A percentile compares a stretch with the other conserved stretches of the same genome.
phyloP scores from a whole-genome alignment of 1,140 invertebrate genomes.

The Rhopalosiphum maidis region DNA sequence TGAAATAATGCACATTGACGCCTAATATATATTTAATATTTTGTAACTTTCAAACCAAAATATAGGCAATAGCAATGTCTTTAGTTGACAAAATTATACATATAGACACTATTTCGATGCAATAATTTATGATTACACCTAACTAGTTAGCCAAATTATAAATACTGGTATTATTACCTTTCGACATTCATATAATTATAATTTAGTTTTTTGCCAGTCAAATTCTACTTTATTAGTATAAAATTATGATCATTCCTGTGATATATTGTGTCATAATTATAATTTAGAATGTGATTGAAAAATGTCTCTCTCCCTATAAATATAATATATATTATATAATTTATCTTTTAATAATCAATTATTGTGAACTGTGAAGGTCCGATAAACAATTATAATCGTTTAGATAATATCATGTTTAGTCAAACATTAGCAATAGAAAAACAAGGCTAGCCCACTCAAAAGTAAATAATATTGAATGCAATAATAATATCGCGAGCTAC shows the following conservation, averaged over 20 bases:
- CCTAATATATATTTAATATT: not conserved
- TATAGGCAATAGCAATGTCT: not conserved
- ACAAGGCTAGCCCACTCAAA: not conserved
- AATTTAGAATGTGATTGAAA: no score
- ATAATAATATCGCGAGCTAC: not conserved
- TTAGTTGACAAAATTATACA: not conserved
- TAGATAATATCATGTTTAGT: not conserved
- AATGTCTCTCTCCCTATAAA: no score
- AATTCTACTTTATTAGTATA: no score
- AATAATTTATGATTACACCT: not conserved
- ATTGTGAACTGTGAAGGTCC: not conserved
- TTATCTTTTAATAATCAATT: not conserved
- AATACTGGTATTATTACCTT: not conserved
- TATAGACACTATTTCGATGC: not conserved
- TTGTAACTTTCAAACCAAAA: not conserved
- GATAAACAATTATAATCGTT: not conserved
- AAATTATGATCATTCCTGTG: no score
- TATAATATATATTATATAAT: not conserved
- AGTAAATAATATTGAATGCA: not conserved
- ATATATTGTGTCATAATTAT: no score
- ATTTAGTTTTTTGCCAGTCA: no score
- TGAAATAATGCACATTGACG: not conserved
- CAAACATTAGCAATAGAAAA: not conserved
- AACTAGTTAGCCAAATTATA: not conserved
- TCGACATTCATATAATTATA: no score